A percentile compares a stretch with the other conserved stretches of the same genome.
These are phyloP conservation scores for Athrips mouffetella DNA, from an alignment of 2,888 invertebrate species.

Conservation along the genomic window DNA sequence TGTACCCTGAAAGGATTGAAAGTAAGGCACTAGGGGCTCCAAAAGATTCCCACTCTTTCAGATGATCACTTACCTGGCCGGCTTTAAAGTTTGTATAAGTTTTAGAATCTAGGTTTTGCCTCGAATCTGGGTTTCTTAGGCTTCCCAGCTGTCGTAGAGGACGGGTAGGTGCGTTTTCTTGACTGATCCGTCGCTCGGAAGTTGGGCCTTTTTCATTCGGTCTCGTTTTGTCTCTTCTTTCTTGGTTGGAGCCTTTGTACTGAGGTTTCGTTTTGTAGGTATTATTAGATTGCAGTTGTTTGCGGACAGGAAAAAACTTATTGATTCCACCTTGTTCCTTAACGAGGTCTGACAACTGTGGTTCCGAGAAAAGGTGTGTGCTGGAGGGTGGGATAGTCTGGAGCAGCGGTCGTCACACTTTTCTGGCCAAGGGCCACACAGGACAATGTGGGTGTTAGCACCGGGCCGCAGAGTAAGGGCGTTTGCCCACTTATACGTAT, in stretches of 20 bases:
- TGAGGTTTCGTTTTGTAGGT: not conserved
- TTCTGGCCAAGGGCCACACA: no score
- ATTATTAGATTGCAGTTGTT: no score
- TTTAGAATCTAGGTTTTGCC: not conserved
- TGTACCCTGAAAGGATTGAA: not conserved
- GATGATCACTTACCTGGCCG: not conserved
- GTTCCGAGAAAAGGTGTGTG: not conserved
- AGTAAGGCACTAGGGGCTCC: not conserved
- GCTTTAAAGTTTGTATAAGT: not conserved
- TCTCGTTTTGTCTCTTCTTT: not conserved
- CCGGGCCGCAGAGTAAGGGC: no score
- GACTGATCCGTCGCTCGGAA: not conserved
- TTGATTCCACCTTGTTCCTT: not conserved
- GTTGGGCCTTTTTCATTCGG: not conserved
- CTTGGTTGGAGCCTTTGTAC: not conserved
- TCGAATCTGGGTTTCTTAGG: not conserved
- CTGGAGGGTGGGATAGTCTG: not conserved
- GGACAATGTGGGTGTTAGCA: no score
- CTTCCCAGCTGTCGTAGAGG: not conserved
- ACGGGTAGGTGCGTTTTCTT: not conserved
- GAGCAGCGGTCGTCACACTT: no score
- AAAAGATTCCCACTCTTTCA: not conserved
- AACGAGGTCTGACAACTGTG: not conserved
- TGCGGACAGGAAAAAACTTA: not conserved
- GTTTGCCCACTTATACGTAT: no score